Percentiles rank a stretch among this genome's conserved stretches.
These are phyloP conservation scores for Neogale vison DNA, from an alignment of 2,113 vertebrate genomes.

Conservation along the genomic window DNA sequence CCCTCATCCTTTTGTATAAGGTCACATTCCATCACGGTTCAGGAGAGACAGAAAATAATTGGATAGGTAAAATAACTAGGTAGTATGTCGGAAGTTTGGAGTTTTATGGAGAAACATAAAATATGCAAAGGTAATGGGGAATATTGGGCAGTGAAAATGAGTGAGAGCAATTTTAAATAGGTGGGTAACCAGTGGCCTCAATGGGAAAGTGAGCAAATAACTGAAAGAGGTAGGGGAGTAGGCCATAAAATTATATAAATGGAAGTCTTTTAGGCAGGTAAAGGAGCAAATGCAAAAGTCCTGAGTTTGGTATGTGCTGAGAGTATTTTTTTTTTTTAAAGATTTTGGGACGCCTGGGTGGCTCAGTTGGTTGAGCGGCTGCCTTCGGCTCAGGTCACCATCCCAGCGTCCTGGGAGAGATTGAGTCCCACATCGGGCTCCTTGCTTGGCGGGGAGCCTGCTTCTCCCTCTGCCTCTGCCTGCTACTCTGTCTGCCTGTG, in stretches of 20 bases:
- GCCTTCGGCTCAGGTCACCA: no score
- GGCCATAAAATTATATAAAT: background rate
- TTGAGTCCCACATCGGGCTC: no score
- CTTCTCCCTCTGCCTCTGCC: no score
- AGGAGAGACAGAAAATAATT: background rate
- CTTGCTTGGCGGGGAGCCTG: no score
- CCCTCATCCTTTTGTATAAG: background rate
- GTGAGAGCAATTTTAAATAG: background rate
- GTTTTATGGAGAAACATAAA: slow-evolving; percentile 27
- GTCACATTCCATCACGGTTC: background rate
- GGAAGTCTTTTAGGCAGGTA: background rate
- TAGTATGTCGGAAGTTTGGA: background rate
- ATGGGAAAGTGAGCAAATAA: background rate
- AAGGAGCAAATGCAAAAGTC: background rate
- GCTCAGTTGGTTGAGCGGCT: no score
- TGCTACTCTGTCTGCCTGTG: no score
- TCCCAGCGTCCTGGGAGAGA: no score
- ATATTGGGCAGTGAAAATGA: background rate
- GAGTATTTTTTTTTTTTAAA: background rate
- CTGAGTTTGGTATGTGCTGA: background rate
- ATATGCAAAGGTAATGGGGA: background rate
- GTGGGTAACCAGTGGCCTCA: background rate
- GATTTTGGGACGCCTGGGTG: no score
- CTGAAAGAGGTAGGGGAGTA: background rate
- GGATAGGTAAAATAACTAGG: background rate